Evolutionary conservation across 2,888 invertebrate genomes (phyloP).

Genomic region (Microchrysa polita): DNA sequence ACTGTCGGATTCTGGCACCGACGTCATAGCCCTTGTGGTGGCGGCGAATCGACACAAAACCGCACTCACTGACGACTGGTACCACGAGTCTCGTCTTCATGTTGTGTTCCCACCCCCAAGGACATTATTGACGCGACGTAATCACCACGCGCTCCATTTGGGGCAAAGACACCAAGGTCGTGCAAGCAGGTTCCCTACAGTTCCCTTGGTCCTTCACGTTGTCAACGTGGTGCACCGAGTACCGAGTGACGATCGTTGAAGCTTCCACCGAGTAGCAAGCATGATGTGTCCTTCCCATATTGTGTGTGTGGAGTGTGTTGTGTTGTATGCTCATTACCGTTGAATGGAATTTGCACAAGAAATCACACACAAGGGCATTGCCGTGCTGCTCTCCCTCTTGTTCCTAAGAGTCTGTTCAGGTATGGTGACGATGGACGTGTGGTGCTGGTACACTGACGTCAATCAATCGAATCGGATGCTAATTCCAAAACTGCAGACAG

Average conservation of each 20-base stretch:
- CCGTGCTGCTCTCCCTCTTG: too few relatives aligned
- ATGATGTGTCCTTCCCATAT: background rate
- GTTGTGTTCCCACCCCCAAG: constrained; percentile 6
- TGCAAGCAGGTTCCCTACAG: background rate
- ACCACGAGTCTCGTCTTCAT: constrained; percentile 1
- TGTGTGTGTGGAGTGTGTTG: too few relatives aligned
- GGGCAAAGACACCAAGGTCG: constrained; percentile 35
- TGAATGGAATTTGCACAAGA: too few relatives aligned
- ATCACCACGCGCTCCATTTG: background rate
- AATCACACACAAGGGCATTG: too few relatives aligned
- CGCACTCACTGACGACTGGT: constrained; percentile 8
- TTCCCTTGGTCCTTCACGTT: constrained; percentile 12
- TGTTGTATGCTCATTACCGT: too few relatives aligned
- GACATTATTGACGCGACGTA: constrained; percentile 7
- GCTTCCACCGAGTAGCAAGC: constrained; percentile 4
- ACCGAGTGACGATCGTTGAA: background rate
- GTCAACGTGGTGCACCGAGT: background rate
- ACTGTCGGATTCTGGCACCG: too few relatives aligned
- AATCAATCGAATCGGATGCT: background rate
- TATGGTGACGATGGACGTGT: too few relatives aligned
- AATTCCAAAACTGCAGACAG: background rate
- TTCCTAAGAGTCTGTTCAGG: too few relatives aligned
- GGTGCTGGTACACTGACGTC: constrained; percentile 9
- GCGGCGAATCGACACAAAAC: background rate
- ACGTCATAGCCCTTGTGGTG: too few relatives aligned